Evolutionary conservation across 2,797 vertebrate species (phyloP).

Genomic region (Anguilla marmorata): DNA sequence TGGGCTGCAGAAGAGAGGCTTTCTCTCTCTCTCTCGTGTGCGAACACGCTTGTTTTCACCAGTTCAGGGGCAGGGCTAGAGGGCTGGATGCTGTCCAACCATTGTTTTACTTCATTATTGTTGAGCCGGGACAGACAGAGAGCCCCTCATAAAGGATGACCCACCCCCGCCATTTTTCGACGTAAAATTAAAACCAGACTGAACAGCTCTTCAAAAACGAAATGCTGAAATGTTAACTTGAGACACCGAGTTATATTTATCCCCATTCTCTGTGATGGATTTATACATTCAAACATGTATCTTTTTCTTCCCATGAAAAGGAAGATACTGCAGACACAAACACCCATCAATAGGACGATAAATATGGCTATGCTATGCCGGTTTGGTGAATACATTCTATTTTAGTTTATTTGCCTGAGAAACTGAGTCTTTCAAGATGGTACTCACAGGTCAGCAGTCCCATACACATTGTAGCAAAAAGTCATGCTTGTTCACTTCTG

Average conservation of each 20-base stretch:
- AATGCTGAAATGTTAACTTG: neutral
- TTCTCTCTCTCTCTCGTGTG: conserved; percentile 28
- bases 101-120: conserved; percentile 49
- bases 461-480: neutral
- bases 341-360: neutral
- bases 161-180: neutral
- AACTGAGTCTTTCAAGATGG: neutral
- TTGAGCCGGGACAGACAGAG: conserved; percentile 20
- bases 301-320: neutral
- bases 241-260: neutral
- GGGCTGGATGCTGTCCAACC: conserved; percentile 67
- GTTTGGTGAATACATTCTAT: neutral
- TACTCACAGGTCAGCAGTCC: neutral
- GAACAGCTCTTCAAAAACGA: conserved; percentile 12
- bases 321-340: neutral
- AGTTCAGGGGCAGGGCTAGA: conserved; percentile 53
- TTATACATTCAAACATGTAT: neutral
- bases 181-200: conserved; percentile 25
- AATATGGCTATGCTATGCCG: neutral
- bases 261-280: neutral
- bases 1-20: neutral
- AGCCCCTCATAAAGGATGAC: neutral
- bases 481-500: neutral
- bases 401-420: neutral
- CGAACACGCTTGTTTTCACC: conserved; percentile 53